Conservation (phyloP, 2,113 vertebrate genomes). For the Peromyscus maniculatus region DNA sequence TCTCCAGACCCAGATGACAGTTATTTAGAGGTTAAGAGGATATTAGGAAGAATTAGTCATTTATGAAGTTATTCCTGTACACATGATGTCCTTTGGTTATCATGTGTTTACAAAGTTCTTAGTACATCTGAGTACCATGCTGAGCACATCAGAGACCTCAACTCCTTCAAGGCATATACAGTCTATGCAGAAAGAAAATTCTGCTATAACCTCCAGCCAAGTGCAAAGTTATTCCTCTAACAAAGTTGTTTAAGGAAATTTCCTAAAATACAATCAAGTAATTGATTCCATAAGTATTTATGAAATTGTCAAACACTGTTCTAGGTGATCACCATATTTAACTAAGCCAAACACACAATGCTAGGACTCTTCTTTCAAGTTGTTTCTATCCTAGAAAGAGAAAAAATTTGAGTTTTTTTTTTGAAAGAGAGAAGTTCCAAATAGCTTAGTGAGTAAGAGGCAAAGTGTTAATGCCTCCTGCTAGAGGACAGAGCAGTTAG, state of each 20-base stretch:
- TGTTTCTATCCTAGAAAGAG: not conserved
- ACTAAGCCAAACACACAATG: not conserved
- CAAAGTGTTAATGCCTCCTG: not conserved
- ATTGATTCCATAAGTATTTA: not conserved
- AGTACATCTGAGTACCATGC: not conserved
- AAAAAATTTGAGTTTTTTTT: not conserved
- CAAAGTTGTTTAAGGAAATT: not conserved
- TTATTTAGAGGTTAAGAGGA: not conserved
- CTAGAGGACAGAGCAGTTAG: not conserved
- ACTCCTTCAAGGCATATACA: not conserved
- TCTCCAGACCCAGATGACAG: not conserved
- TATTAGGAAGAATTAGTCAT: not conserved
- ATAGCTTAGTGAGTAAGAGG: not conserved
- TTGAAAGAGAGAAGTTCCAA: not conserved
- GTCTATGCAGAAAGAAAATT: not conserved
- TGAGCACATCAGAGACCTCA: not conserved
- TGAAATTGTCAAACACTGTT: not conserved
- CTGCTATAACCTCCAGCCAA: not conserved
- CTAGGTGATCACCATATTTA: no score
- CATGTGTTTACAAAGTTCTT: constrained; percentile 13
- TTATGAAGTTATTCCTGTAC: not conserved
- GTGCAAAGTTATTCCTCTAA: not conserved
- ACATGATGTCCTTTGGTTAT: not conserved
- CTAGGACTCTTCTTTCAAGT: not conserved
- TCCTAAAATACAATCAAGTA: not conserved